Evolutionary conservation across 2,888 invertebrate species (phyloP).

Genomic region (Rhagophthalmus giganteus): DNA sequence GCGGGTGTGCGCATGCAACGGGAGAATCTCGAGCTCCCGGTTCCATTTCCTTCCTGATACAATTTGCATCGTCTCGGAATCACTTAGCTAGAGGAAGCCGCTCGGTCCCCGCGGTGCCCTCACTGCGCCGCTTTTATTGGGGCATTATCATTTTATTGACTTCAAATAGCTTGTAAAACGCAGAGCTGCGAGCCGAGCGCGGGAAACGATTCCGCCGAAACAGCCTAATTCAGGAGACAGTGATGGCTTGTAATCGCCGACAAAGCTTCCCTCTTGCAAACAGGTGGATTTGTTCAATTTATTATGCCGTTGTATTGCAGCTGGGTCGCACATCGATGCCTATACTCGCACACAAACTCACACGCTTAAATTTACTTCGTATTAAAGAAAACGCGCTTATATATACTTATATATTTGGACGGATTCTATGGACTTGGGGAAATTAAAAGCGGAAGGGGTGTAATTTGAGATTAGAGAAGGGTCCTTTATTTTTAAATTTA

Average conservation of each 20-base stretch:
- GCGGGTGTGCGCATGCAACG: conserved; percentile 18
- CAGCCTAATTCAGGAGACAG: conserved; percentile 58
- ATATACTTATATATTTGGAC: too few species aligned
- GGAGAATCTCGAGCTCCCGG: conserved; percentile 33
- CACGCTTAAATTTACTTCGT: conserved; percentile 5
- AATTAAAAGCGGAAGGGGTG: too few species aligned
- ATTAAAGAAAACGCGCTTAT: conserved; percentile 6
- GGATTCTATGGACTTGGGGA: too few species aligned
- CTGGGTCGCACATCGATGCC: conserved; percentile 27
- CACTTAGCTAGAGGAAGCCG: conserved; percentile 47
- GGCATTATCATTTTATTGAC: conserved; percentile 60
- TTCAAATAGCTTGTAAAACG: conserved; percentile 62
- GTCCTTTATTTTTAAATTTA: too few species aligned
- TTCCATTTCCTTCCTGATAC: conserved; percentile 52
- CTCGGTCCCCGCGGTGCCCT: conserved; percentile 37
- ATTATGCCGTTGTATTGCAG: conserved; percentile 27
- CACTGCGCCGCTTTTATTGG: conserved; percentile 54
- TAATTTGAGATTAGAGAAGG: too few species aligned
- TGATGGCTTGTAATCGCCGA: conserved; percentile 57
- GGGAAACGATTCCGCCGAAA: conserved; percentile 55
- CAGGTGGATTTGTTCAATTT: conserved; percentile 52
- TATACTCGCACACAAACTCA: too few species aligned
- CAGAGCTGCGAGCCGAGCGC: conserved; percentile 53
- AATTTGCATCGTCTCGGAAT: conserved; percentile 56
- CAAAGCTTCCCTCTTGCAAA: conserved; percentile 52